Base-by-base conservation (phyloP, 2,113 vertebrate species). In the Silurus asotus region DNA sequence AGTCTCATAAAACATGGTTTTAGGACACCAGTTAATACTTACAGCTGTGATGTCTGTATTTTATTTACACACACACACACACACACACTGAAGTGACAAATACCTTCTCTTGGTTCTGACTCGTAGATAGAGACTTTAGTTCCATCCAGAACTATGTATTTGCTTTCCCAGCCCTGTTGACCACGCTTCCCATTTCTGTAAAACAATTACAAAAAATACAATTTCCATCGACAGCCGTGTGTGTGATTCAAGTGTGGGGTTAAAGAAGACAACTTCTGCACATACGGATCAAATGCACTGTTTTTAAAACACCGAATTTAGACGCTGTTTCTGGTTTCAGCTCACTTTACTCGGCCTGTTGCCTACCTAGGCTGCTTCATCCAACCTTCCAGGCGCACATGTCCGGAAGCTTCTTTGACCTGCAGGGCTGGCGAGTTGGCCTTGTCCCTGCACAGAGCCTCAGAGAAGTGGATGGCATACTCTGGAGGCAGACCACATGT, bases 291-390 rank as follows among this genome's bases (percentile, higher is more conserved):
- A 75, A 74, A 51, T 23, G 17, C 49, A n/a, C 20, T 2, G 13
- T n/a, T 20, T 28, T 51, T 58, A 6, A 74, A 11, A 55, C 28
- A 4, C 5, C 45, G 55, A 58, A 79, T 45, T 45, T 37, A 59
- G 56, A 45, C 55, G 6, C 2, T 25, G 75, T 53, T 56, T 37
- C 8, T 4, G 5, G 17, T 77, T 17, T 10, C 5, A 48, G 37
- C 13, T 25, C 5, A n/a, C 6, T 53, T 77, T 25, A 25, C 5
- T 67, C 82, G 95, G 4, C 4, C 4, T 49, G 48, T 25, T 77
- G 51, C 14, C 83, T 95, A 99, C 98, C 98, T 96, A 62, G 98
- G 98, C 89, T 99, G 97, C 90, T 99, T 99, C 97, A 99, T 99
- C 98, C 98, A 99, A 49, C 97, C 98, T 92, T 99, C 98, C 82